Base-by-base conservation (phyloP, 2,113 vertebrate species). In the Gadus macrocephalus region DNA sequence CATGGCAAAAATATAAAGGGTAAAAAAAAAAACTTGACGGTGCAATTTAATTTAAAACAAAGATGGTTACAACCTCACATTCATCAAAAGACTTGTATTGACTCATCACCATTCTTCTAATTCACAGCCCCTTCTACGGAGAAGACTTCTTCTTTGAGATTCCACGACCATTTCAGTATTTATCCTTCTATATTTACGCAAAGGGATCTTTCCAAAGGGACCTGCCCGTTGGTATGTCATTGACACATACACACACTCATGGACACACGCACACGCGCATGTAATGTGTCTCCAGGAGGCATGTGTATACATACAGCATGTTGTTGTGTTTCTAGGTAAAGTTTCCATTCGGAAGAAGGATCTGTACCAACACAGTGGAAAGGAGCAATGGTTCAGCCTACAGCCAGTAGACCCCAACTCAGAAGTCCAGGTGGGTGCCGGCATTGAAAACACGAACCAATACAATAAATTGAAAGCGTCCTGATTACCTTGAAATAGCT, bases 81-180 rank as follows among this genome's bases (percentile, higher is more conserved):
- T 49, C 8, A 49, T 9, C 42, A 49, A 49, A 49, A 49, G 5
- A 49, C 42, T 49, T 12, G 8, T 49, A 49, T 49, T 49, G 42
- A 49, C 42, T 0, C 8, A 9, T 14, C 8, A 14, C 8, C 42
- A 14, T 49, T 81, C 14, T 59, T 14, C 84, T 82, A 19, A 67
- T 77, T 84, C 78, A 25, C 89, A 99, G 97, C 88, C 96, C 96
- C 9, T 97, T 98, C 88, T 99, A 96, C 79, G 95, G 95, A 80
- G 96, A 98, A 88, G 96, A 99, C 82, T 99, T 98, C 90, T 98
- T 96, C 88, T 99, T 98, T 85, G 97, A 99, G 87, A 98, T 99
- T 85, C 96, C 97, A 70, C 93, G 97, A 78, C 91, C 93, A 66
- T 99, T 99, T 92, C 97, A 96, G 88, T 97, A 93, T 93, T 93